phyloP scores from a whole-genome alignment of 2,888 invertebrate genomes.

The Lasioglossum calceatum region DNA sequence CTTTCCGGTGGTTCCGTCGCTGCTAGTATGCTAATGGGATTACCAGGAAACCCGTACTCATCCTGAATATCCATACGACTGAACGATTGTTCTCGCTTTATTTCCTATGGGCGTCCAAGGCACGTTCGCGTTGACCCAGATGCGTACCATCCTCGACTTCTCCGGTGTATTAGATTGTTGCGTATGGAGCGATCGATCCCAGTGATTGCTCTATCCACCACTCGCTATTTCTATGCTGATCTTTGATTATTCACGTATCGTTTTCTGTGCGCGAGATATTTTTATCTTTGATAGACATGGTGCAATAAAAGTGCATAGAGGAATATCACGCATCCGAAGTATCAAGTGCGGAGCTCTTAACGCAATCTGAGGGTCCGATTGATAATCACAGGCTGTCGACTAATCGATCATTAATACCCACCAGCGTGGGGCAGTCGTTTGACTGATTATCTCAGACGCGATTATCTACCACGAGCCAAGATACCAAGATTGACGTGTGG shows the following conservation, averaged over 20 bases:
- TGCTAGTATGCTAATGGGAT: slow-evolving; percentile 50
- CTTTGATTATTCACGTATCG: background rate
- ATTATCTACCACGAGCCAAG: background rate
- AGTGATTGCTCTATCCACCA: background rate
- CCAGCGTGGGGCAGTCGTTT: background rate
- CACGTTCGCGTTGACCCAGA: slow-evolving; percentile 11
- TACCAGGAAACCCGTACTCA: slow-evolving; percentile 47
- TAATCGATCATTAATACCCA: background rate
- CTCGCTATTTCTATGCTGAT: background rate
- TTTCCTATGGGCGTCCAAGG: background rate
- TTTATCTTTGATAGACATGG: background rate
- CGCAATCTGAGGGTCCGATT: background rate
- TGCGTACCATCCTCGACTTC: slow-evolving; percentile 7
- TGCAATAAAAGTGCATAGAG: background rate
- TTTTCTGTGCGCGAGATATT: background rate
- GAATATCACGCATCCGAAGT: background rate
- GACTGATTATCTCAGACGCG: background rate
- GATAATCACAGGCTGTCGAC: background rate
- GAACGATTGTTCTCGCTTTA: slow-evolving; percentile 23
- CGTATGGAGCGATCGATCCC: background rate
- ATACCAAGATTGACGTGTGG: background rate
- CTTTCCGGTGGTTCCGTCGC: slow-evolving; percentile 48
- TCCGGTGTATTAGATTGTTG: slow-evolving; percentile 12
- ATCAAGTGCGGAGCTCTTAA: background rate
- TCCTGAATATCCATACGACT: slow-evolving; percentile 31